Percentiles rank a stretch among this genome's conserved stretches.
These are phyloP conservation scores for Ophiothrix spiculata DNA, from an alignment of 35 echinoderm and acorn worm species.

Conservation along the genomic window DNA sequence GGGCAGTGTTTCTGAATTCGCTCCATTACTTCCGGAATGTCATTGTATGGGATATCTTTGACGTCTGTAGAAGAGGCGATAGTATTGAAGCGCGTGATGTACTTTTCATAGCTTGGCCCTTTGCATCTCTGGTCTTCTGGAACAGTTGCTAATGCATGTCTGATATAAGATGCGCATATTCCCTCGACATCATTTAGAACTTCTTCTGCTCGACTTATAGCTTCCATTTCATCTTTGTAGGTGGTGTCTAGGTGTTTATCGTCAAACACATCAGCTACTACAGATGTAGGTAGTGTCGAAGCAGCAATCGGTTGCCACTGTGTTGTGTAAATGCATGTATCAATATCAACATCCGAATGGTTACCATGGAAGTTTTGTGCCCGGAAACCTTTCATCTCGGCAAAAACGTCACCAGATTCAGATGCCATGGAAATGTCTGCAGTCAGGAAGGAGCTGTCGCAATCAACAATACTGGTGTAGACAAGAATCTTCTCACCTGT, in stretches of 20 bases:
- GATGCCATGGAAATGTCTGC: slow-evolving; percentile 56
- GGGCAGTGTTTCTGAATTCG: slow-evolving; percentile 54
- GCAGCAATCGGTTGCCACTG: slow-evolving; percentile 62
- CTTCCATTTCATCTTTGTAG: slow-evolving; percentile 48
- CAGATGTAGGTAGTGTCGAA: slow-evolving; percentile 40
- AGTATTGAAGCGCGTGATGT: slow-evolving; percentile 28
- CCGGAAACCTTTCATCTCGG: slow-evolving; percentile 54
- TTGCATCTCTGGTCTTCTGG: slow-evolving; percentile 39
- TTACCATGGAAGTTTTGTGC: slow-evolving; percentile 54
- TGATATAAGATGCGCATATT: slow-evolving; percentile 76
- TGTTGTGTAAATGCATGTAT: slow-evolving; percentile 70
- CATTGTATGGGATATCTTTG: slow-evolving; percentile 39
- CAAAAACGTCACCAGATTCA: slow-evolving; percentile 43
- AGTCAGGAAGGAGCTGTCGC: slow-evolving; percentile 55
- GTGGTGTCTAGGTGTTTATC: slow-evolving; percentile 30
- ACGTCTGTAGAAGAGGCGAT: background rate
- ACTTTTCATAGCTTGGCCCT: slow-evolving; percentile 1
- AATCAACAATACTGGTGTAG: slow-evolving; percentile 58
- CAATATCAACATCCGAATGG: slow-evolving; percentile 49
- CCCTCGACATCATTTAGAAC: slow-evolving; percentile 41
- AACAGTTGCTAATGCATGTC: slow-evolving; percentile 62
- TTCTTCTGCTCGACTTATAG: slow-evolving; percentile 45
- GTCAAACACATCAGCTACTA: slow-evolving; percentile 49
- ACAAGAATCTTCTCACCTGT: slow-evolving; percentile 50
- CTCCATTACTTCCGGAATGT: slow-evolving; percentile 58